Base-by-base conservation (phyloP, 2,888 invertebrate species). In the Thumatha senex region DNA sequence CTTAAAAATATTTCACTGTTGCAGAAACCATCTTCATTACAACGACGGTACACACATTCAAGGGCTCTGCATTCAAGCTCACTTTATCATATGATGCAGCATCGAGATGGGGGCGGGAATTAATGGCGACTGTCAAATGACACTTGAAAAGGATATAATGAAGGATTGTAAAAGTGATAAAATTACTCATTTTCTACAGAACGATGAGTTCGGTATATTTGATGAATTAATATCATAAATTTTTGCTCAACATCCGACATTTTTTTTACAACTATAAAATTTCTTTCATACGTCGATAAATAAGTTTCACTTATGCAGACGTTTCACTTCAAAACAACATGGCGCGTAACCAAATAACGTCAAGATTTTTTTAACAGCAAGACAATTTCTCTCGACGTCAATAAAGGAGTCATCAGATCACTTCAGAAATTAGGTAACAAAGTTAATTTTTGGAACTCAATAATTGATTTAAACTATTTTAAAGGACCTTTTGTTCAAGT, bases 121-220 rank as follows among this genome's bases (percentile, higher is more conserved):
- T 77, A 77, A 77, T 74, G 72, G 64, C 45, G 45, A 50, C 70
- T 73, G 73, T 73, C 69, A 70, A 72, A 70, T 69, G 57, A 54
- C 67, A 66, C 64, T 63, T 63, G 67, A 69, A 68, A 63, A 45
- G 48, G 63, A 71, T 64, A 71, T 58, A 61, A 48, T 45, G 46
- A 61, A 72, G 70, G 64, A 64, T 67, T 64, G 56, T 65, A 46
- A 56, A 57, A 56, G 57, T 46, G 51, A 58, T 58, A 54, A 49
- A 63, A 61, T 67, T 60, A 68, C 61, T 63, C 60, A 58, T 63
- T 49, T 59, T 41, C 29, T 11, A 35, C 48, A 33, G 29, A 41
- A 58, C 45, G 46, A 40, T 49, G 54, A 46, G 41, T 43, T 50
- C 44, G 4, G 13, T 41, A 45, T 44, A 31, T 41, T 43, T 40